Base-by-base conservation (phyloP, 2,113 vertebrate genomes). In the Epinephelus cyanopodus region DNA sequence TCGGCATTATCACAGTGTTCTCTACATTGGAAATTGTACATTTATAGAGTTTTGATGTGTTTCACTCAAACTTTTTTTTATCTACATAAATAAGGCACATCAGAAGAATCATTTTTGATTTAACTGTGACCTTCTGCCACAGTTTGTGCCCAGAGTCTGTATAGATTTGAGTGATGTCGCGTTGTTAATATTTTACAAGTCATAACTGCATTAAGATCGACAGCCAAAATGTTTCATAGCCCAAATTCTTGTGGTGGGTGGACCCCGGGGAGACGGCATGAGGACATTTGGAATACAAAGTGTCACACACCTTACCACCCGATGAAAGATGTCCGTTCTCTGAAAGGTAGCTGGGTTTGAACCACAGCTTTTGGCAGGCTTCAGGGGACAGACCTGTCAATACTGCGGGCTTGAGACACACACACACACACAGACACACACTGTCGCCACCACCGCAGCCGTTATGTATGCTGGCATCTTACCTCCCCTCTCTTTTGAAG, bases 271-370 rank as follows among this genome's bases (percentile, higher is more conserved):
- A 72, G 6, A n/a, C 1, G 48, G 52, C 2, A 68, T 37, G 47
- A 66, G 8, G 50, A 50, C 27, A 39, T 65, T 78, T 73, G 56
- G 27, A 69, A 45, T 56, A 78, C n/a, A 82, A 77, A 77, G 61
- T 45, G 67, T 33, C 61, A 25, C 18, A n/a, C 42, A 42, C 19
- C 33, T 45, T 39, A 21, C 19, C 6, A 8, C 19, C n/a, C 8
- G 13, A 78, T 82, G 79, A 79, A 79, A 74, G 69, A 23, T 50
- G 48, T 53, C 15, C 33, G 70, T 56, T 81, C 19, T 27, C 72
- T 77, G 61, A 73, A 11, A 80, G 48, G 52, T 56, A 78, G 63
- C 84, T 52, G 47, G 4, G 50, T 68, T 71, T 80, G 72, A 81
- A 62, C 45, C 39, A 47, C 45, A 53, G 69, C 64, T 74, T 78